Evolutionary conservation across 1,140 invertebrate species (phyloP), one percentile per base, ranked within the genome.

Genomic region (Dufourea novaeangliae): DNA sequence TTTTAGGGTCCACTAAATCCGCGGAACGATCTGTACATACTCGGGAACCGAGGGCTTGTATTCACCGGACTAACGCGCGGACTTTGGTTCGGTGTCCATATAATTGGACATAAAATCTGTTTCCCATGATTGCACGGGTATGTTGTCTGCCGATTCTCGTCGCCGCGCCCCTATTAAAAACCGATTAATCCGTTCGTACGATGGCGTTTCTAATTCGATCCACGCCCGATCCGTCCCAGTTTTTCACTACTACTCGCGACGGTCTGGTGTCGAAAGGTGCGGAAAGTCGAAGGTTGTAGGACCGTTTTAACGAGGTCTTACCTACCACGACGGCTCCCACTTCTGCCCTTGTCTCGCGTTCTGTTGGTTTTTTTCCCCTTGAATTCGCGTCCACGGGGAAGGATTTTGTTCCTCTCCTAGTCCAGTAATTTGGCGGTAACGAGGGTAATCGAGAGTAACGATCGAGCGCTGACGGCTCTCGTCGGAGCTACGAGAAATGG

Each of bases 81-180:
- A 32, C 22, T 29, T 27, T 22, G 57, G 14, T 12, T 50, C 17
- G 69, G 52, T 56, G 68, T 68, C 44, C 46, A 54, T 37, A 52
- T 85, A 74, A 85, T 84, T 85, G 84, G 71, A 83, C 78, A 67
- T 87, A 87, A 87, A 87, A 72, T 86, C 76, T 80, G 70, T 76
- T 85, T 84, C 85, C 69, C 83, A 82, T 77, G 78, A 87, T 81
- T 77, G 85, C 78, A 57, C 34, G 57, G 67, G n/a, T 39, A n/a
- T n/a, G 50, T 79, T 81, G 78, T 81, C 20, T 74, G 63, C 39
- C 39, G n/a, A 1, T 8, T 44, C 37, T 39, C 41, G 27, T 29
- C 44, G n/a, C 25, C 44, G 52, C n/a, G 20, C 12, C 37, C 34
- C 76, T 37, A 83, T 83, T 79, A 83, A 72, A 78, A n/a, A 11